These are phyloP conservation scores for Stylophora pistillata DNA, from an alignment of 64 coral and sea anemone species.

Conservation along the genomic window DNA sequence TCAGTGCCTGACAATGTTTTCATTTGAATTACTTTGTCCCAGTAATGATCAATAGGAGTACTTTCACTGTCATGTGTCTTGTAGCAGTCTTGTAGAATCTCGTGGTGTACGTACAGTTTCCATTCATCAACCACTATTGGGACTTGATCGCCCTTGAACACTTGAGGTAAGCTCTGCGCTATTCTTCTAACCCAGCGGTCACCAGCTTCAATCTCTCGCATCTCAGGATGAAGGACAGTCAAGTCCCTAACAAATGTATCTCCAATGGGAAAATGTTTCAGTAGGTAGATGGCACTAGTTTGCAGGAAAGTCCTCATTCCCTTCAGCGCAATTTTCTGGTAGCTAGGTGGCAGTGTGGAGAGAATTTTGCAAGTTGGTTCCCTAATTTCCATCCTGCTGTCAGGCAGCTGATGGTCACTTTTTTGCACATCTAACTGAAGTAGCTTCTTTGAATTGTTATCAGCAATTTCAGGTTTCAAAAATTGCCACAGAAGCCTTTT, in stretches of 20 bases:
- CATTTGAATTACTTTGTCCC: constrained; percentile 47
- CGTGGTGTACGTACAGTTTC: constrained; percentile 69
- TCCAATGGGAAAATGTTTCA: constrained; percentile 49
- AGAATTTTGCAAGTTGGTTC: constrained; percentile 26
- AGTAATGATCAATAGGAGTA: constrained; percentile 36
- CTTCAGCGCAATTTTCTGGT: constrained; percentile 43
- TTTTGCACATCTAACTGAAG: constrained; percentile 27
- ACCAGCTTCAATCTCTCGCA: no score
- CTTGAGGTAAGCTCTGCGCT: not conserved
- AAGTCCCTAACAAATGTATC: constrained; percentile 46
- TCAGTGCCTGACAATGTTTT: constrained; percentile 42
- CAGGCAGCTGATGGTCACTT: constrained; percentile 11
- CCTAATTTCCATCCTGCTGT: constrained; percentile 47
- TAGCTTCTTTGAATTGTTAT: constrained; percentile 37
- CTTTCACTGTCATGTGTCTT: constrained; percentile 3
- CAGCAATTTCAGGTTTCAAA: constrained; percentile 34
- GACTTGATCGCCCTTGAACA: constrained; percentile 38
- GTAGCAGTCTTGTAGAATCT: constrained; percentile 21
- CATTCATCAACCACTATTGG: constrained; percentile 53
- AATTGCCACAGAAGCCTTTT: constrained; percentile 54
- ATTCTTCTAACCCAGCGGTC: constrained; percentile 21
- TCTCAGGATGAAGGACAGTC: no score
- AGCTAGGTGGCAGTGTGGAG: constrained; percentile 16
- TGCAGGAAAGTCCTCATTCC: constrained; percentile 43
- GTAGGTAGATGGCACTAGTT: constrained; percentile 32